A percentile compares a stretch with the other conserved stretches of the same genome.
Conservation (phyloP, 2,888 invertebrate genomes). For the Poecilobothrus nobilitatus region DNA sequence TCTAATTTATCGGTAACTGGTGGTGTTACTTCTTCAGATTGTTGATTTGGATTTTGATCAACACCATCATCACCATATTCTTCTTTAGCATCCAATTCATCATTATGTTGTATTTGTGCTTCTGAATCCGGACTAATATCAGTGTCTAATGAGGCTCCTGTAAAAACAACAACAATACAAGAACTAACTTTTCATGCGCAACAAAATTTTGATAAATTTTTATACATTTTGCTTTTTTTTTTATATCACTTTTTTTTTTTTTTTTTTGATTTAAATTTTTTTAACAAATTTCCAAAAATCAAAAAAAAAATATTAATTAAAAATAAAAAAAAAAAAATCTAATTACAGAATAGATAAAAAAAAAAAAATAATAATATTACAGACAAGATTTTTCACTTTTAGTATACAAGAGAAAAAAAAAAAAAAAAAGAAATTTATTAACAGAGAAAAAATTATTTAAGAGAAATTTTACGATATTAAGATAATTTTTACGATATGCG, state of each 20-base stretch:
- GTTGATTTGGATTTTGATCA: conserved; percentile 41
- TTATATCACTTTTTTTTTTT: background rate
- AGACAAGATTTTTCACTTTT: no score
- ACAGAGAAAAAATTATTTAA: no score
- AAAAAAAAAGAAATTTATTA: no score
- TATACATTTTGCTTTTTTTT: background rate
- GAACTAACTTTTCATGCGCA: conserved; percentile 43
- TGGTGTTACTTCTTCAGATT: conserved; percentile 41
- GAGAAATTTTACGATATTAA: no score
- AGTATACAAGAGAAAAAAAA: no score
- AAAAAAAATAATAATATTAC: no score
- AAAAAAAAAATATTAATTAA: no score
- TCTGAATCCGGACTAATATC: conserved; percentile 54
- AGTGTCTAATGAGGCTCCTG: conserved; percentile 54
- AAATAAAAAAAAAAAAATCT: no score
- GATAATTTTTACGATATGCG: no score
- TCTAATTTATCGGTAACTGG: conserved; percentile 43
- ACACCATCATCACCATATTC: conserved; percentile 39
- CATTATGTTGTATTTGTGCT: conserved; percentile 52
- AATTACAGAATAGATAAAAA: no score
- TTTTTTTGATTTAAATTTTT: background rate
- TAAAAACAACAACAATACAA: conserved; percentile 50
- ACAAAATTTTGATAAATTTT: background rate
- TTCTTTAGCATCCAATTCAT: conserved; percentile 47
- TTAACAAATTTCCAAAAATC: no score